Percentiles rank a stretch among this genome's conserved stretches.
These are phyloP conservation scores for Plemyria rubiginata DNA, from an alignment of 2,888 invertebrate species.

Conservation along the genomic window DNA sequence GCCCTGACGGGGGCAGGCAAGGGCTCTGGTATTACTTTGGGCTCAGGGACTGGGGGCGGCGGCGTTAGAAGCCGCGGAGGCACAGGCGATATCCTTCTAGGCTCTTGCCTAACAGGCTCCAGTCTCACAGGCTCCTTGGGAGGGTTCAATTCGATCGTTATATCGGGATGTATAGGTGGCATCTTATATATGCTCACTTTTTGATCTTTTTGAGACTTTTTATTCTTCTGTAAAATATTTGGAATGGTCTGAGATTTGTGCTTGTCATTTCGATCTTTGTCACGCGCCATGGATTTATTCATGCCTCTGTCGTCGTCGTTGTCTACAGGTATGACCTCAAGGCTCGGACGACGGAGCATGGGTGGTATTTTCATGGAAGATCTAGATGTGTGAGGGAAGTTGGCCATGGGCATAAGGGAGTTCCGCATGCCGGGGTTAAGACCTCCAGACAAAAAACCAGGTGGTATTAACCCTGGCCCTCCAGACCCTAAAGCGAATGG, in stretches of 20 bases:
- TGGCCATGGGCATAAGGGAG: conserved; percentile 79
- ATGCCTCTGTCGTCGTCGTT: conserved; percentile 77
- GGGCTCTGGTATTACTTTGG: conserved; percentile 50
- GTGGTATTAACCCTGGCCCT: conserved; percentile 87
- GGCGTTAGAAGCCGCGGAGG: conserved; percentile 53
- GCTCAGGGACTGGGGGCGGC: conserved; percentile 47
- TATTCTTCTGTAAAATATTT: conserved; percentile 78
- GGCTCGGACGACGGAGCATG: conserved; percentile 84
- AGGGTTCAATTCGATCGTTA: conserved; percentile 85
- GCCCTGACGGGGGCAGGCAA: conserved; percentile 51
- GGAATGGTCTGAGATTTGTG: conserved; percentile 80
- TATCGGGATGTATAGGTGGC: conserved; percentile 82
- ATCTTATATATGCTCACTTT: conserved; percentile 77
- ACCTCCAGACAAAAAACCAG: conserved; percentile 69
- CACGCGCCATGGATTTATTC: conserved; percentile 66
- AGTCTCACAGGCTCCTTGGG: conserved; percentile 67
- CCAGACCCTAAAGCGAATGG: conserved; percentile 81
- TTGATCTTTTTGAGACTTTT: conserved; percentile 77
- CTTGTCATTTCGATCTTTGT: conserved; percentile 77
- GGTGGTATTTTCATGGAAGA: conserved; percentile 85
- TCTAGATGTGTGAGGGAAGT: conserved; percentile 85
- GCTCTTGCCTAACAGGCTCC: conserved; percentile 44
- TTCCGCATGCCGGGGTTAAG: conserved; percentile 74
- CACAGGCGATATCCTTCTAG: conserved; percentile 51
- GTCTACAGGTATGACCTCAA: conserved; percentile 82